A percentile compares a stretch with the other conserved stretches of the same genome.
Evolutionary conservation across 2,888 invertebrate genomes (phyloP).

Genomic region (Harpalus rufipes): DNA sequence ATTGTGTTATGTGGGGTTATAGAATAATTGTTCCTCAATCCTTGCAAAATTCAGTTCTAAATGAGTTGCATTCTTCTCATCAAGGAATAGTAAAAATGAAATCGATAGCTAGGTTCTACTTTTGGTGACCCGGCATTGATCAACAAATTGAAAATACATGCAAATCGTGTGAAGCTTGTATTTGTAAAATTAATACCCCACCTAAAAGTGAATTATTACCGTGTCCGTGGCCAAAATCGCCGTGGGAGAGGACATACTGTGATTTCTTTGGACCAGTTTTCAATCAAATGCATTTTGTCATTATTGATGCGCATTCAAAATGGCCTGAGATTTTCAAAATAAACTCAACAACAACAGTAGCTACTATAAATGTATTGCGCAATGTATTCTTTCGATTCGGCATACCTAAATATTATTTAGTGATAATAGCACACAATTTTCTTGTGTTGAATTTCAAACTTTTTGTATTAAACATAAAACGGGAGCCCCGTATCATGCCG

Average conservation of each 20-base stretch:
- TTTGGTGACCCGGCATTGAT: constrained; percentile 1
- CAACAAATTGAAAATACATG: constrained; percentile 1
- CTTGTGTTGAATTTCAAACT: background rate
- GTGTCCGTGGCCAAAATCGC: constrained; percentile 10
- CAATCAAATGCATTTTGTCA: background rate
- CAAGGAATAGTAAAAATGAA: constrained; percentile 1
- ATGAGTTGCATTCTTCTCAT: constrained; percentile 15
- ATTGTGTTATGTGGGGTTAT: constrained; percentile 10
- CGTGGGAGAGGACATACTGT: constrained; percentile 8
- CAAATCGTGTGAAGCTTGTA: constrained; percentile 11
- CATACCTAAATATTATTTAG: background rate
- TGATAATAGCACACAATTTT: constrained; percentile 5
- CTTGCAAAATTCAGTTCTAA: constrained; percentile 8
- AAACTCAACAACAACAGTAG: background rate
- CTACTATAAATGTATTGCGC: constrained; percentile 6
- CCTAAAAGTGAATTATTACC: constrained; percentile 4
- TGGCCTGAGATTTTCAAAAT: background rate
- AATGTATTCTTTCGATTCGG: constrained; percentile 11
- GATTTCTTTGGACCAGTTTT: constrained; percentile 12
- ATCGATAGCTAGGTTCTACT: constrained; percentile 8
- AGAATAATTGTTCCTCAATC: constrained; percentile 12
- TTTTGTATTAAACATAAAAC: constrained; percentile 4
- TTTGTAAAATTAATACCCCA: constrained; percentile 1
- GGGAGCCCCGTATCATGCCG: constrained; percentile 11
- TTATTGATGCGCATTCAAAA: constrained; percentile 11